These are phyloP conservation scores for Hypolimnas misippus DNA, from an alignment of 2,888 invertebrate species.

Conservation along the genomic window DNA sequence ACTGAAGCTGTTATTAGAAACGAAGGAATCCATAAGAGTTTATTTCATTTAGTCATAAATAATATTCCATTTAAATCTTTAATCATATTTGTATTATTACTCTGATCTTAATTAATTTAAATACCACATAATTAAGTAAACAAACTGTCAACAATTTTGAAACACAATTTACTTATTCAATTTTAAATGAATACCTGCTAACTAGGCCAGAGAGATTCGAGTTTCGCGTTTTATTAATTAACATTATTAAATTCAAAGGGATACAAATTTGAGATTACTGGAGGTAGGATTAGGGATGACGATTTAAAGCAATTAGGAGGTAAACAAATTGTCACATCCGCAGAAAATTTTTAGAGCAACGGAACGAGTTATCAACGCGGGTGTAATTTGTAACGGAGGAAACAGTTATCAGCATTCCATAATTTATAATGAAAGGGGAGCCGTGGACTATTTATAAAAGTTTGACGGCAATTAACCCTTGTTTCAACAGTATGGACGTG, in stretches of 20 bases:
- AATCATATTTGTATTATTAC: neutral
- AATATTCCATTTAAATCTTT: too few relatives aligned
- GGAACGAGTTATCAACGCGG: slow-evolving; percentile 21
- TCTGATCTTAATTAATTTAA: neutral
- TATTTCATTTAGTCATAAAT: too few relatives aligned
- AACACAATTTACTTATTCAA: slow-evolving; percentile 20
- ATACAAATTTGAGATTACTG: slow-evolving; percentile 23
- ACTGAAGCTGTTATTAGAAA: too few relatives aligned
- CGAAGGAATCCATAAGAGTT: too few relatives aligned
- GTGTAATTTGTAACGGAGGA: slow-evolving; percentile 29
- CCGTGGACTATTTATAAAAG: slow-evolving; percentile 38
- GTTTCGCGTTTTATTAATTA: slow-evolving; percentile 25
- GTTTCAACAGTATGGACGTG: slow-evolving; percentile 35
- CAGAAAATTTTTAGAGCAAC: slow-evolving; percentile 23
- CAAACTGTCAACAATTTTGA: slow-evolving; percentile 20
- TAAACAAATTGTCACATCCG: slow-evolving; percentile 32
- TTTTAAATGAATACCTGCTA: slow-evolving; percentile 26
- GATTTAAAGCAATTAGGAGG: slow-evolving; percentile 36
- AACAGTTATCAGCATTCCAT: slow-evolving; percentile 26
- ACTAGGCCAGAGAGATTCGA: slow-evolving; percentile 28
- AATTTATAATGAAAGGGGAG: slow-evolving; percentile 33
- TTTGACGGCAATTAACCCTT: slow-evolving; percentile 41
- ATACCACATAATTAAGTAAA: slow-evolving; percentile 13
- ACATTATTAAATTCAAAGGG: slow-evolving; percentile 28
- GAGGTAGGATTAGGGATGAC: slow-evolving; percentile 15